These are phyloP conservation scores for Aphodius granarius DNA, from an alignment of 2,888 invertebrate genomes.

Conservation along the genomic window DNA sequence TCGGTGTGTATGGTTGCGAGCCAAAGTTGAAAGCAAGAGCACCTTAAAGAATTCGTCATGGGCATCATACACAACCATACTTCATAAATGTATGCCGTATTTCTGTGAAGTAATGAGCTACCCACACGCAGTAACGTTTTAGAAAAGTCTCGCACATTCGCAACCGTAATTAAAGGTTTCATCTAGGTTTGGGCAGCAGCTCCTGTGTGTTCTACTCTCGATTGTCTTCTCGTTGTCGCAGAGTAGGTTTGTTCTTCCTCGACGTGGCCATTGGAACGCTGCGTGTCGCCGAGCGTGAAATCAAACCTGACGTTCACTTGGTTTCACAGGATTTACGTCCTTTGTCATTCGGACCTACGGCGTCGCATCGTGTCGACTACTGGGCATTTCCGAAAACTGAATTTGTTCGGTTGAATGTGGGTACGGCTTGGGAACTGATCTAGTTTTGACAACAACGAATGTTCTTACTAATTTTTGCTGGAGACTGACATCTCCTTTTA, in stretches of 20 bases:
- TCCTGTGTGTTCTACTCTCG: neutral
- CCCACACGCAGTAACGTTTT: neutral
- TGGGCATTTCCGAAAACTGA: neutral
- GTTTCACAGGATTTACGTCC: neutral
- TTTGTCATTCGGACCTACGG: neutral
- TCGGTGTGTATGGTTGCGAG: conserved; percentile 15
- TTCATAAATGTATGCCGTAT: conserved; percentile 23
- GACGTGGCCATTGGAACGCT: neutral
- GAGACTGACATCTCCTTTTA: neutral
- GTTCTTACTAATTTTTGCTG: neutral
- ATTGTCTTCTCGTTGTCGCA: neutral
- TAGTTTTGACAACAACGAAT: neutral
- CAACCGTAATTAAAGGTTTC: neutral
- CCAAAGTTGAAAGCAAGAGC: conserved; percentile 24
- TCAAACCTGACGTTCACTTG: neutral
- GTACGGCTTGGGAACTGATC: neutral
- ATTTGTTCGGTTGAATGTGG: neutral
- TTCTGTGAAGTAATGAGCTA: conserved; percentile 31
- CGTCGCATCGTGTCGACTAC: neutral
- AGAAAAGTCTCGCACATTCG: neutral
- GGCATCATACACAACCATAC: conserved; percentile 18
- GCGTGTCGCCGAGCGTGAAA: neutral
- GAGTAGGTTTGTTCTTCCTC: neutral
- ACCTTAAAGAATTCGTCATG: conserved; percentile 21
- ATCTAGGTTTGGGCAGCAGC: neutral